Evolutionary conservation across 2,888 invertebrate genomes (phyloP).

Genomic region (Orthosia incerta): DNA sequence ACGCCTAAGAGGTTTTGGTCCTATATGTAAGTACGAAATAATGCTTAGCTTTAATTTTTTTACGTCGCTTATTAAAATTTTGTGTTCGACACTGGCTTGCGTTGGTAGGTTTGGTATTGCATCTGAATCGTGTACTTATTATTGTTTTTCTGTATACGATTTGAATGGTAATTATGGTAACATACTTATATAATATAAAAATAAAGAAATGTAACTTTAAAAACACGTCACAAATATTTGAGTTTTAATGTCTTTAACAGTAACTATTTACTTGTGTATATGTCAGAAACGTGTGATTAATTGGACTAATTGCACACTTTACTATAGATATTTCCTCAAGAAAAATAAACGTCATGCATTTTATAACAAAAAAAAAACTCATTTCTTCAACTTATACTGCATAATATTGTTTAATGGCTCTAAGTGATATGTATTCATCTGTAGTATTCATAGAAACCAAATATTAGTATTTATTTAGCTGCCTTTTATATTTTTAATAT

Average conservation of each 20-base stretch:
- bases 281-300: constrained; percentile 19
- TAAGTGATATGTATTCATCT: constrained; percentile 57
- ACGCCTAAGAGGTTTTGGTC: constrained; percentile 84
- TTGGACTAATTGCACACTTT: neutral
- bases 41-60: constrained; percentile 61
- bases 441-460: constrained; percentile 82
- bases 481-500: constrained; percentile 47
- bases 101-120: constrained; percentile 6
- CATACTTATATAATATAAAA: constrained; percentile 7
- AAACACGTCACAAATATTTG: constrained; percentile 48
- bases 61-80: constrained; percentile 41
- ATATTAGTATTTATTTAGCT: constrained; percentile 79
- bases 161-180: constrained; percentile 3
- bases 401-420: constrained; percentile 26
- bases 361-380: neutral
- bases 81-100: constrained; percentile 44
- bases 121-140: constrained; percentile 29
- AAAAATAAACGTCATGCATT: neutral
- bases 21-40: constrained; percentile 63
- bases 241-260: neutral
- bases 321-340: neutral
- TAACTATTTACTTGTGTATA: neutral
- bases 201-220: neutral
- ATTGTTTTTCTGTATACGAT: constrained; percentile 29
- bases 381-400: constrained; percentile 9